phyloP scores from a whole-genome alignment of 2,888 invertebrate species.

The Drosophila prostipennis region DNA sequence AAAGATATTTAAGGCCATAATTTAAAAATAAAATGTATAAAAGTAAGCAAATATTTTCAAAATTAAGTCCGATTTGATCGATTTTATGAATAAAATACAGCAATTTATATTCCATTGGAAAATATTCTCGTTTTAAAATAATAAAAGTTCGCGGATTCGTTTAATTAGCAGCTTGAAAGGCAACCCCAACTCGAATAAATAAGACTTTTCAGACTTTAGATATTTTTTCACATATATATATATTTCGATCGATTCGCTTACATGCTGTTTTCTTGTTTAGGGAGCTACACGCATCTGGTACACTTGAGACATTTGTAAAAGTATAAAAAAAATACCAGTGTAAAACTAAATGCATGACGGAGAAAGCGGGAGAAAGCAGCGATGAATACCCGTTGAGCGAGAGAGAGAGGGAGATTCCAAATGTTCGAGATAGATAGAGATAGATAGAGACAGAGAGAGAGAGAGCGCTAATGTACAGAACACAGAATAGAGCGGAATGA shows the following conservation, averaged over 20 bases:
- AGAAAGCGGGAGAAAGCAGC: conserved; percentile 23
- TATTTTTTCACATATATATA: conserved; percentile 35
- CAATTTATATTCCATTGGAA: too few species aligned
- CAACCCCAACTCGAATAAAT: background rate
- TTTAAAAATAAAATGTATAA: too few species aligned
- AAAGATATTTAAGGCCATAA: too few species aligned
- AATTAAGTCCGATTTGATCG: too few species aligned
- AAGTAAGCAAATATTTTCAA: too few species aligned
- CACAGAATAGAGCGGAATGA: conserved; percentile 25
- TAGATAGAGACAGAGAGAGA: conserved; percentile 1
- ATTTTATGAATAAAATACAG: too few species aligned
- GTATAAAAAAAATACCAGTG: conserved; percentile 18
- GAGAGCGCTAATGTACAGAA: conserved; percentile 37
- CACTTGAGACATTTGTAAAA: conserved; percentile 13
- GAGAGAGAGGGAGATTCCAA: conserved; percentile 40
- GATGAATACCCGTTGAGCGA: conserved; percentile 41
- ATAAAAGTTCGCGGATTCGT: too few species aligned
- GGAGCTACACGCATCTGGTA: conserved; percentile 12
- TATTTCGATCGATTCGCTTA: conserved; percentile 38
- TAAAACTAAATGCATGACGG: conserved; percentile 27
- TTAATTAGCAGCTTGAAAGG: too few species aligned
- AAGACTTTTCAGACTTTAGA: background rate
- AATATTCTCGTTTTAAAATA: too few species aligned
- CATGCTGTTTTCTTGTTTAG: conserved; percentile 21
- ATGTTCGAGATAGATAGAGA: conserved; percentile 26